Evolutionary conservation across 2,113 vertebrate genomes (phyloP).

Genomic region (Mionectes macconnelli): DNA sequence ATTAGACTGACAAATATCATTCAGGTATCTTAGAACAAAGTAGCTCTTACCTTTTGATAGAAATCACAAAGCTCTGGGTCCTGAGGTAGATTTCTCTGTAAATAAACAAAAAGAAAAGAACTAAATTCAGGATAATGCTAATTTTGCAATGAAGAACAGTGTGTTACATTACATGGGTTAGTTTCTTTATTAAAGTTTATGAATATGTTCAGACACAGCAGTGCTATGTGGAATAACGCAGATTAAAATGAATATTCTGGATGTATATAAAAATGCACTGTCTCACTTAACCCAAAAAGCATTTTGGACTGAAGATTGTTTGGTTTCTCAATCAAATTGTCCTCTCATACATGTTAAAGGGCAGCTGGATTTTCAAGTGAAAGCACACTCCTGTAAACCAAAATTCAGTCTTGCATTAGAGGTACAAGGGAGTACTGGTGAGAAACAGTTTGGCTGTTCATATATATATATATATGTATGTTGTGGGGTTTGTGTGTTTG

Average conservation of each 20-base stretch:
- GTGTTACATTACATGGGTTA: background rate
- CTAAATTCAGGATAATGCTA: background rate
- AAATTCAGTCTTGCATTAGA: background rate
- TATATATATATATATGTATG: accelerated
- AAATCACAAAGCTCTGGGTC: background rate
- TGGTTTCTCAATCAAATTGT: background rate
- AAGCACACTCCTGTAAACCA: background rate
- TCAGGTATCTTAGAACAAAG: constrained; percentile 38
- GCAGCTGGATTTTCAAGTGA: background rate
- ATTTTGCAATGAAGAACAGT: background rate
- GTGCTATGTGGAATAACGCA: background rate
- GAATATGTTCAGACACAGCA: background rate
- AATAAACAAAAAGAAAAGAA: background rate
- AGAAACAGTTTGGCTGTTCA: background rate
- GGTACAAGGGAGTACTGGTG: background rate
- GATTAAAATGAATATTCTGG: background rate
- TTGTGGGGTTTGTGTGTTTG: background rate
- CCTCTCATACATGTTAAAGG: background rate
- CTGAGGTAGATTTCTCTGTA: background rate
- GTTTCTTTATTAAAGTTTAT: background rate
- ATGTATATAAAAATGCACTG: background rate
- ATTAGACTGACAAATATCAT: constrained; percentile 42
- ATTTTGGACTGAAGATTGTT: background rate
- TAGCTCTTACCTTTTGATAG: constrained; percentile 14
- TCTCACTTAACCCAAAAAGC: background rate